phyloP scores from a whole-genome alignment of 2,797 vertebrate species.

The Enteromius paludinosus region DNA sequence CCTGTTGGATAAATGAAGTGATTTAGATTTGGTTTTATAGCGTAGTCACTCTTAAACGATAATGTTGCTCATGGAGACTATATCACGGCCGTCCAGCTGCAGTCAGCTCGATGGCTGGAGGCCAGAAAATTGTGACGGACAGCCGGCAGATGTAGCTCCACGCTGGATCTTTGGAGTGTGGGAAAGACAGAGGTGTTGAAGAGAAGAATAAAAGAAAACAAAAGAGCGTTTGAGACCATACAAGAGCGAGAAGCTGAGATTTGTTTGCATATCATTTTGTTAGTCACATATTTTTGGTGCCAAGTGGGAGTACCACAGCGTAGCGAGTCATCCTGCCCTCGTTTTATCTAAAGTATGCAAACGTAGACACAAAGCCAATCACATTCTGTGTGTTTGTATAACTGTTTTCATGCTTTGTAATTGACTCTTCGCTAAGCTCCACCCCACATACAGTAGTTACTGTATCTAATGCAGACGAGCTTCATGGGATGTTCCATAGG shows the following conservation, averaged over 20 bases:
- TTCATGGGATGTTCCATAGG: not conserved
- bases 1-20: conserved; percentile 25
- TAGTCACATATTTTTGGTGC: conserved; percentile 14
- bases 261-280: conserved; percentile 5
- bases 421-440: not conserved
- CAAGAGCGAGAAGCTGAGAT: not conserved
- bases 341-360: not conserved
- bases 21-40: conserved; percentile 6
- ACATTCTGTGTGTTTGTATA: not conserved
- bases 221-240: not conserved
- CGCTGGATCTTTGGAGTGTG: conserved; percentile 23
- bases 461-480: not conserved
- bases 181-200: conserved; percentile 13
- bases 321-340: not conserved
- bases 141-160: conserved; percentile 20
- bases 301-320: not conserved
- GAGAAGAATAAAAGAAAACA: not conserved
- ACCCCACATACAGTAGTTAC: not conserved
- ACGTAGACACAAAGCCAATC: not conserved
- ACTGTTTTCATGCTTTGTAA: not conserved
- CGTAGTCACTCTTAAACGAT: not conserved
- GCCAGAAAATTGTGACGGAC: conserved; percentile 26
- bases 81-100: conserved; percentile 8
- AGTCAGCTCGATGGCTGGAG: not conserved
- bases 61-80: conserved; percentile 1